Base-by-base conservation (phyloP, 2,888 invertebrate species). In the Aphrophora alni region DNA sequence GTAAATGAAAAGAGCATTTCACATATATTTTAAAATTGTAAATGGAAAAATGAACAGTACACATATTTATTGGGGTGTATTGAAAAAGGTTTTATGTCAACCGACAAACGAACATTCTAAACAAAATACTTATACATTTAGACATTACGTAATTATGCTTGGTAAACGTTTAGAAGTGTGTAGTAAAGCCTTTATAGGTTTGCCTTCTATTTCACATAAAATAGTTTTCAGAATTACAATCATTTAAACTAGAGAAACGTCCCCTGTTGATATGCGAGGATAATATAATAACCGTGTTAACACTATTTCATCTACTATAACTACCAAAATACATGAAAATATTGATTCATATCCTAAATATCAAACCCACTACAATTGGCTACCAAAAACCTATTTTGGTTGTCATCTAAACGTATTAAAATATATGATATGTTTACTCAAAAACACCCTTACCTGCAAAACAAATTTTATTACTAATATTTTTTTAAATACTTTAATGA, bases 241-340 rank as follows among this genome's bases (percentile, higher is more conserved):
- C 24, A n/a, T 68, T 24, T 68, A 5, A 10, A 10, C 68, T 68
- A 68, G 24, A 3, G 68, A 10, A 68, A 68, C 3, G 68, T 68
- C 68, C 24, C 68, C 68, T 68, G 68, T n/a, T 68, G 68, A 68
- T 24, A 68, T 68, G 68, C 3, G 24, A 68, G 68, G 68, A n/a
- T 5, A 68, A 24, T 24, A 68, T 68, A 5, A 68, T 5, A 68
- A 21, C 14, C 68, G 3, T 68, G 68, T 4, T 68, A 68, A 68
- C 24, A 68, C 68, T 68, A 68, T 68, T 68, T 10, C 68, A 68
- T n/a, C 68, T 24, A 68, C 68, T 68, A 68, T 68, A 68, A 68
- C 68, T 68, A 7, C 24, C 68, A 68, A 68, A 68, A 68, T 68
- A 68, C 33, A 33, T 33, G 33, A 33, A 33, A 3, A 33, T 33